A percentile compares a stretch with the other conserved stretches of the same genome.
Conservation (phyloP, 37 sponge, comb jelly and placozoan species). For the Eunapius fragilis region DNA sequence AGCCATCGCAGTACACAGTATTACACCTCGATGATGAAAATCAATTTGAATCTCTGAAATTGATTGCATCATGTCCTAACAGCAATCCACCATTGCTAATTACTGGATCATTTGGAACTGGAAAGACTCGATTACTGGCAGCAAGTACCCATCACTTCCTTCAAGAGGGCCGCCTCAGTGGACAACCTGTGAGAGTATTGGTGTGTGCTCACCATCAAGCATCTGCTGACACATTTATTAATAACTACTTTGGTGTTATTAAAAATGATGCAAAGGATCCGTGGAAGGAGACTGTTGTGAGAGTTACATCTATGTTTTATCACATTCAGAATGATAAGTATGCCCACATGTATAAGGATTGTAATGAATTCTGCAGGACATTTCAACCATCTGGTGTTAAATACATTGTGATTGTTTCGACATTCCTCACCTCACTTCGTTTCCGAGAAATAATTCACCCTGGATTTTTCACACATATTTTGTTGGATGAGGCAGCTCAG, state of each 20-base stretch:
- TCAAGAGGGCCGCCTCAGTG: not conserved
- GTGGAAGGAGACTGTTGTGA: not conserved
- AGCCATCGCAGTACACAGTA: not conserved
- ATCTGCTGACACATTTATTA: constrained; percentile 53
- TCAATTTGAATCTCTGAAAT: constrained; percentile 25
- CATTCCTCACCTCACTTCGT: constrained; percentile 37
- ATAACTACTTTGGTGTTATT: constrained; percentile 55
- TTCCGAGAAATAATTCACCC: not conserved
- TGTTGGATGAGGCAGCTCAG: constrained; percentile 88
- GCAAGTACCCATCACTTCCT: constrained; percentile 31
- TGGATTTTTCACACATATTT: constrained; percentile 78
- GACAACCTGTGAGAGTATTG: constrained; percentile 29
- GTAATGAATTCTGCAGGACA: not conserved
- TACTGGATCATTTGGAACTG: constrained; percentile 80
- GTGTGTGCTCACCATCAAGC: constrained; percentile 74
- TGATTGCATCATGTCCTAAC: constrained; percentile 16
- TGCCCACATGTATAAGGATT: too few relatives aligned
- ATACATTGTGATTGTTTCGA: constrained; percentile 46
- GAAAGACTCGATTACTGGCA: constrained; percentile 77
- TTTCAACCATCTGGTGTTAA: too few relatives aligned
- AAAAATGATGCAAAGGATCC: not conserved
- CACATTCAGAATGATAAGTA: too few relatives aligned
- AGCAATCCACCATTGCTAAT: constrained; percentile 55
- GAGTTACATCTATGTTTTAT: not conserved
- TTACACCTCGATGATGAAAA: not conserved